These are phyloP conservation scores for Brachionus paranguensis DNA, from an alignment of 1,140 invertebrate species.

Conservation along the genomic window DNA sequence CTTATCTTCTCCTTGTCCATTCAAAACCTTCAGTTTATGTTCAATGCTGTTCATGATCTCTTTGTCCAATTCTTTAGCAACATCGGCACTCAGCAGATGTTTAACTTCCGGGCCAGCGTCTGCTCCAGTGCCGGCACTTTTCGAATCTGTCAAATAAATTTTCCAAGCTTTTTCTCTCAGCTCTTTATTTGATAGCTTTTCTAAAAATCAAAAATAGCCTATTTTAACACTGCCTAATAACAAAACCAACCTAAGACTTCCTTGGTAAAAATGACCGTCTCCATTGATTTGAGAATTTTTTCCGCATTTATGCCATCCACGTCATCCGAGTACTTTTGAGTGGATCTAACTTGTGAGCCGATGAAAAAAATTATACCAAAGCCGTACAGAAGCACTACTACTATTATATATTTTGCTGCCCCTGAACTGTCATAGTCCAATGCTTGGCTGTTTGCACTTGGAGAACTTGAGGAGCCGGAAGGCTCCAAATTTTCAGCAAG, in stretches of 20 bases:
- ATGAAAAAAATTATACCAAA: conserved; percentile 39
- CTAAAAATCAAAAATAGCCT: neutral
- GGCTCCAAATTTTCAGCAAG: neutral
- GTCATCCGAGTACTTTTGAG: conserved; percentile 5
- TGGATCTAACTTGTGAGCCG: conserved; percentile 26
- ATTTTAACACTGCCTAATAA: too few species aligned
- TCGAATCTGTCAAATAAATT: neutral
- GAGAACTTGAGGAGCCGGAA: neutral
- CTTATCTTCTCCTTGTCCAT: neutral
- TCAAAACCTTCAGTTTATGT: neutral
- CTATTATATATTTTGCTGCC: conserved; percentile 22
- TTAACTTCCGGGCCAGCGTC: neutral
- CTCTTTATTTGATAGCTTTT: conserved; percentile 31
- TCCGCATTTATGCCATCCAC: conserved; percentile 32
- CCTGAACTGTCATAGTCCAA: conserved; percentile 14
- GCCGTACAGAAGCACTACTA: conserved; percentile 1
- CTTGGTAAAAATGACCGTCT: conserved; percentile 25
- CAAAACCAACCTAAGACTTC: conserved; percentile 15
- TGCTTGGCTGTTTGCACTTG: neutral
- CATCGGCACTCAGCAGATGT: neutral
- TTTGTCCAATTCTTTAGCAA: neutral
- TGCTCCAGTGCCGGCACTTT: neutral
- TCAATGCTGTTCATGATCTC: neutral
- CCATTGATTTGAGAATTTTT: conserved; percentile 29
- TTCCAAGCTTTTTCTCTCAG: conserved; percentile 32